These are phyloP conservation scores for Dromas ardeola DNA, from an alignment of 2,113 vertebrate species.

Conservation along the genomic window DNA sequence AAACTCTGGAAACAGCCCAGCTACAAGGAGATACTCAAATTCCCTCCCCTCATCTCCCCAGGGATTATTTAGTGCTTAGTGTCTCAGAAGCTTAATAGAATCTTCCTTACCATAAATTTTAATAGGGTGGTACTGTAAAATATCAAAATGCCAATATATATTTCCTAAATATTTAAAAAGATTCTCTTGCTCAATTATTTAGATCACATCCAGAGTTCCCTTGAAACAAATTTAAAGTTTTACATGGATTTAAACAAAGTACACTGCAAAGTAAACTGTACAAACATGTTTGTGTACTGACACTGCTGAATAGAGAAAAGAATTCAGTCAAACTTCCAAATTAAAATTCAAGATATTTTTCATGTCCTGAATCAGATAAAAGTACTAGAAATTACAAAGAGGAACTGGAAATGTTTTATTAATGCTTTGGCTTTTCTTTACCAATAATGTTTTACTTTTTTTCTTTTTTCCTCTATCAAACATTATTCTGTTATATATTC, in stretches of 20 bases:
- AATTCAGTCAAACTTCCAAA: not conserved
- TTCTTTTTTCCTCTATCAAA: not conserved
- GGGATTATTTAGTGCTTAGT: slow-evolving; percentile 13
- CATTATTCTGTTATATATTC: not conserved
- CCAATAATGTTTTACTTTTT: not conserved
- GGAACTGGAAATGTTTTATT: slow-evolving; percentile 17
- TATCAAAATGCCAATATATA: slow-evolving; percentile 36
- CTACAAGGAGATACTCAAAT: not conserved
- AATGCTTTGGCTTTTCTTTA: slow-evolving; percentile 1
- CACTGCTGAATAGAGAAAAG: not conserved
- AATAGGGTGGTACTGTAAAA: slow-evolving; percentile 9
- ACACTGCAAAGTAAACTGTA: not conserved
- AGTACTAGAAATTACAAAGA: slow-evolving; percentile 4
- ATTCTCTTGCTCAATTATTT: slow-evolving; percentile 61
- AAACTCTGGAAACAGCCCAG: not conserved
- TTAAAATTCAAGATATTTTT: slow-evolving; percentile 36
- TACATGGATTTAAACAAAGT: slow-evolving; percentile 20
- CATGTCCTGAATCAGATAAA: not conserved
- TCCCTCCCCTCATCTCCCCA: not conserved
- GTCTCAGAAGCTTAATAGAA: slow-evolving; percentile 35
- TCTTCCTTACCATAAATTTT: slow-evolving; percentile 52
- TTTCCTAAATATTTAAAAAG: slow-evolving; percentile 69
- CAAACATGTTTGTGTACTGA: not conserved
- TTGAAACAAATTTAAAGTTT: slow-evolving; percentile 41
- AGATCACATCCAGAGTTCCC: slow-evolving; percentile 29